Evolutionary conservation across 2,113 vertebrate species (phyloP).

Genomic region (Crotalus helleri): DNA sequence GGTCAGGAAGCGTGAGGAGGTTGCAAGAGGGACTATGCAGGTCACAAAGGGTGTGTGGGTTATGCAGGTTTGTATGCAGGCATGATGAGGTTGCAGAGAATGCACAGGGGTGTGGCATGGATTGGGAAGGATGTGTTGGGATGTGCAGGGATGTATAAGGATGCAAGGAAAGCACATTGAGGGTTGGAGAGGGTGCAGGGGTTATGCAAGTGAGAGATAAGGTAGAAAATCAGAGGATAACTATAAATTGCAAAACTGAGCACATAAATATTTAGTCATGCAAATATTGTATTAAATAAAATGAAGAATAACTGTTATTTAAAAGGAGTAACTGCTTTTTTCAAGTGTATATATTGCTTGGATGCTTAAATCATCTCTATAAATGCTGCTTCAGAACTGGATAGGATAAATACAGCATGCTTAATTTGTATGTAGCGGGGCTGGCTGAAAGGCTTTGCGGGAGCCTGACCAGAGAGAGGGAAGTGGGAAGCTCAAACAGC

Average conservation of each 20-base stretch:
- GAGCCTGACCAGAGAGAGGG: no score
- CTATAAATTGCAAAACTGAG: not conserved
- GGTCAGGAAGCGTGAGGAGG: not conserved
- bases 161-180: not conserved
- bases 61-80: not conserved
- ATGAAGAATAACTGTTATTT: not conserved
- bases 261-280: not conserved
- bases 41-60: not conserved
- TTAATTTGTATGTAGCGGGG: not conserved
- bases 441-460: no score
- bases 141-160: not conserved
- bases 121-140: not conserved
- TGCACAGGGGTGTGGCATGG: not conserved
- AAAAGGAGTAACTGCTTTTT: not conserved
- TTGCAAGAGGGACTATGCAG: not conserved
- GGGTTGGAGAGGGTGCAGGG: not conserved
- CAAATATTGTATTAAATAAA: not conserved
- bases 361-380: not conserved
- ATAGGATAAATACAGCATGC: not conserved
- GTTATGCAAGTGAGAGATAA: not conserved
- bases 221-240: not conserved
- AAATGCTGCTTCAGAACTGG: not conserved
- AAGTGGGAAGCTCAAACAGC: no score
- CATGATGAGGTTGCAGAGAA: not conserved
- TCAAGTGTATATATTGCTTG: not conserved